Evolutionary conservation across 2,797 vertebrate species (phyloP).

Genomic region (Urophycis tenuis): DNA sequence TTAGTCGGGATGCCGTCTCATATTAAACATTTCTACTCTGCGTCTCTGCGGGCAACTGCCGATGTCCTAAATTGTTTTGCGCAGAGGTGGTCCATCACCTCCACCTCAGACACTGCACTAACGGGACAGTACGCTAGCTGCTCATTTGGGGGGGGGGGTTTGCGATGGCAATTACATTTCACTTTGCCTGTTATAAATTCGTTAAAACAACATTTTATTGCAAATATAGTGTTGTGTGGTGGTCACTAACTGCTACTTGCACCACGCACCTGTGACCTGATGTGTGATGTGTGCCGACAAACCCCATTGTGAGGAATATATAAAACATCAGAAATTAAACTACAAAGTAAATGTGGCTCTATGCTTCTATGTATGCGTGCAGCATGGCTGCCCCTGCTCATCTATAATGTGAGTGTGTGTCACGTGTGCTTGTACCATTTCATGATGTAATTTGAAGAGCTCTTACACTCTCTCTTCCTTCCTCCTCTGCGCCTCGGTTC

Average conservation of each 20-base stretch:
- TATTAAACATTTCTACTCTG: background rate
- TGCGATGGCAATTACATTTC: background rate
- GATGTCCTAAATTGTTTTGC: background rate
- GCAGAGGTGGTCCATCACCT: background rate
- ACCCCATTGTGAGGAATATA: background rate
- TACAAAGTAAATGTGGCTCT: background rate
- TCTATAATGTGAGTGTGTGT: conserved; percentile 5
- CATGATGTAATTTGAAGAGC: background rate
- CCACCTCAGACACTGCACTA: background rate
- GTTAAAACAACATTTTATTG: background rate
- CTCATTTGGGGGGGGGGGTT: background rate
- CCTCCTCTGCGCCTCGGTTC: conserved; percentile 41
- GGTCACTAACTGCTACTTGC: background rate
- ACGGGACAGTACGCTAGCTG: background rate
- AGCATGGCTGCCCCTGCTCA: too few species aligned
- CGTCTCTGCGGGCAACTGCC: background rate
- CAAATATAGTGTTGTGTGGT: background rate
- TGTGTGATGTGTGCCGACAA: background rate
- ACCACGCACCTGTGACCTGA: background rate
- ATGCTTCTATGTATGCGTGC: background rate
- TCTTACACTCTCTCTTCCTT: conserved; percentile 21
- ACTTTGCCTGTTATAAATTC: background rate
- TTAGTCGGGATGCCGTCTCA: background rate
- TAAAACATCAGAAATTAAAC: background rate
- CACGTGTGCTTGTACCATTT: background rate